Base-by-base conservation (phyloP, 2,888 invertebrate genomes). In the Mantis religiosa region DNA sequence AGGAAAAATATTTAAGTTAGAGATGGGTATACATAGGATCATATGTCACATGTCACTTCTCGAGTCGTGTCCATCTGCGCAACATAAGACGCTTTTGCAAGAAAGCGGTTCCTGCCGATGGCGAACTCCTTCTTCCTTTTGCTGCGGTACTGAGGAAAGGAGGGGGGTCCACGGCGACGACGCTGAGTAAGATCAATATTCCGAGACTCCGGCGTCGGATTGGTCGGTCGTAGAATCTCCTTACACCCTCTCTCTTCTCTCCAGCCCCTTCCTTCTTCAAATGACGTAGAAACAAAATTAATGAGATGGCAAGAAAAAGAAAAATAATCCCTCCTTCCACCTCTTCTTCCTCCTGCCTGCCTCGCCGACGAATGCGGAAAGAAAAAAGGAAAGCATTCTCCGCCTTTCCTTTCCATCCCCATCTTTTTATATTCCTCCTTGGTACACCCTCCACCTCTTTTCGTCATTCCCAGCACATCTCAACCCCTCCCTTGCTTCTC, bases 261-360 rank as follows among this genome's bases (percentile, higher is more conserved):
- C 87, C 82, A 88, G 27, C 88, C 88, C 88, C 84, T 88, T 84
- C 83, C 88, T 88, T 88, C 87, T 87, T 87, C 87, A 88, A 88
- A 88, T 88, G 88, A 88, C 88, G 88, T 88, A 88, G 88, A 88
- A 84, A 88, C 88, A 83, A 88, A 84, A 88, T 84, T 84, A 88
- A 88, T 84, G 88, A 88, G 88, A 84, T 71, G 88, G 30, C 81
- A 88, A 88, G 88, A 84, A 71, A 71, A 71, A 87, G 87, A 87
- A 87, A 87, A 87, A 87, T 87, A 87, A 87, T 82, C 84, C 84
- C 87, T 28, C 71, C 71, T 82, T 71, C 85, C 28, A 81, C 87
- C 84, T 28, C 27, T 28, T 41, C 87, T n/a, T 25, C 87, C 41
- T 41, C 30, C 34, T 27, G 14, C 87, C 25, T 71, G 34, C 85